Conservation (phyloP, 2,797 vertebrate species). For the Sebastes melanostomus region DNA sequence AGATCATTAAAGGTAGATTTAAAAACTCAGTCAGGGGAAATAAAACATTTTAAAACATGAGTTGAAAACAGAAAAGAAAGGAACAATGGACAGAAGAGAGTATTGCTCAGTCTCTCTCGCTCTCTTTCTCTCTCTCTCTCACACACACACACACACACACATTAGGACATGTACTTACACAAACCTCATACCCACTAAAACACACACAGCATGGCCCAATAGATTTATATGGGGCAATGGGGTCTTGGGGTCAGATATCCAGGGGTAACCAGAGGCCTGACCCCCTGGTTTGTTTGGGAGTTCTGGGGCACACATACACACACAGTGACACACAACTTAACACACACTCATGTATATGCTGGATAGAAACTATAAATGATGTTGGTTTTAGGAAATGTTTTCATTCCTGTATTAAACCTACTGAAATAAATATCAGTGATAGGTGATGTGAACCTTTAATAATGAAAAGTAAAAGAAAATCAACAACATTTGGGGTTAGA, state of each 20-base stretch:
- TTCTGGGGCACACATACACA: conserved; percentile 21
- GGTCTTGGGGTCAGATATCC: conserved; percentile 65
- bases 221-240: conserved; percentile 63
- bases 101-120: not conserved
- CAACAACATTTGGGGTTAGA: not conserved
- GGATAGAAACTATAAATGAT: not conserved
- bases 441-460: not conserved
- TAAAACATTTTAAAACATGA: not conserved
- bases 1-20: not conserved
- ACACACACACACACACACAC: not conserved
- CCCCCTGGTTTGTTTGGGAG: conserved; percentile 59
- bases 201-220: conserved; percentile 42
- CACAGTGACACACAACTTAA: not conserved
- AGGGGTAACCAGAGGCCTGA: conserved; percentile 67
- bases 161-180: conserved; percentile 3
- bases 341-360: not conserved
- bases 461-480: not conserved
- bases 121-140: not conserved
- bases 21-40: not conserved
- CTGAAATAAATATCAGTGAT: not conserved
- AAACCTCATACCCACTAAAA: conserved; percentile 23
- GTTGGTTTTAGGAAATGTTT: not conserved
- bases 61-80: not conserved
- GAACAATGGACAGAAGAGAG: not conserved
- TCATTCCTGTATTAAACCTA: not conserved